A percentile compares a stretch with the other conserved stretches of the same genome.
phyloP scores from a whole-genome alignment of 2,888 invertebrate genomes.

The Dicycla oo region DNA sequence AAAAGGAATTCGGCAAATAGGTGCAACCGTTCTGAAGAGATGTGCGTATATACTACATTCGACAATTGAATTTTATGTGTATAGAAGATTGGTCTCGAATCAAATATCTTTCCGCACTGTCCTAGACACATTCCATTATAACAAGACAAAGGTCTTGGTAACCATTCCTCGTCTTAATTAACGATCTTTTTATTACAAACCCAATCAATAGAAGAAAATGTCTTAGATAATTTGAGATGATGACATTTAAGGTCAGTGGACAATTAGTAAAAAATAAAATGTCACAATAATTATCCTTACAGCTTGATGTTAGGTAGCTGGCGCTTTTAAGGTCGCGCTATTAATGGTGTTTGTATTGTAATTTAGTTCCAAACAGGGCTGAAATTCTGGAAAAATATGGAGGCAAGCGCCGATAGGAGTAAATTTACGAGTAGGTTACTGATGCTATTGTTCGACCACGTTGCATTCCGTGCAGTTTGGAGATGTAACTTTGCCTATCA shows the following conservation, averaged over 20 bases:
- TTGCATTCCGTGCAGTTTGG: too few species aligned
- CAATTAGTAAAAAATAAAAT: constrained; percentile 23
- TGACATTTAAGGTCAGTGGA: constrained; percentile 33
- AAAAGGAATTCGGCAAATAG: too few species aligned
- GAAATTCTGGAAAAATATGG: constrained; percentile 8
- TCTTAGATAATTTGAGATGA: constrained; percentile 26
- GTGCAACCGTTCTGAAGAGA: too few species aligned
- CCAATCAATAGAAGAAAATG: constrained; percentile 46
- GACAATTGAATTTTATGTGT: too few species aligned
- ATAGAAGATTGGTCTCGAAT: too few species aligned
- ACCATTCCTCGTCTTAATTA: constrained; percentile 51
- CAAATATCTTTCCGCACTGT: too few species aligned
- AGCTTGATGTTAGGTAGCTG: constrained; percentile 34
- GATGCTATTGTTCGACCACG: constrained; percentile 32
- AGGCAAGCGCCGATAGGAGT: constrained; percentile 16
- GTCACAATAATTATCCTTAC: constrained; percentile 25
- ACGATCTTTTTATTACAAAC: constrained; percentile 38
- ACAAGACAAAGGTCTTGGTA: too few species aligned
- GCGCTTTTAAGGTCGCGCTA: too few species aligned
- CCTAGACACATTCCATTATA: too few species aligned
- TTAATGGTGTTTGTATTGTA: constrained; percentile 13
- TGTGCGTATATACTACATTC: too few species aligned
- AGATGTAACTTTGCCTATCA: too few species aligned
- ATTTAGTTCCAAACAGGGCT: constrained; percentile 2
- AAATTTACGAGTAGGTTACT: too few species aligned